Base-by-base conservation (phyloP, 2,888 invertebrate species). In the Saturnia japonica region DNA sequence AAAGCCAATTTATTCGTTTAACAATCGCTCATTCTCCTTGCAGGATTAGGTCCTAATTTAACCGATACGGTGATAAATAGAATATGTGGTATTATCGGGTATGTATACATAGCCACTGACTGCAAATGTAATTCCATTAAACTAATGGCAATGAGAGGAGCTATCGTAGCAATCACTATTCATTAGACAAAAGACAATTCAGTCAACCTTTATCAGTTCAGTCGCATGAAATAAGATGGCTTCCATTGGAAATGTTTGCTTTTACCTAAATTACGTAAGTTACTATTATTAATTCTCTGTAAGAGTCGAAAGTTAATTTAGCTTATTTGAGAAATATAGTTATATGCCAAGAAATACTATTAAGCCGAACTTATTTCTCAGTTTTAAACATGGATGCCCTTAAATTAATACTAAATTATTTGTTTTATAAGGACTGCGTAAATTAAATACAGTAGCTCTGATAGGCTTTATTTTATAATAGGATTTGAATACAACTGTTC, bases 231-330 rank as follows among this genome's bases (percentile, higher is more conserved):
- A 57, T 57, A 25, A 57, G 14, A 57, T 57, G 57, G 57, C 57
- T 57, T 25, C 57, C 57, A 57, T 57, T 25, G 57, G 57, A 57
- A 57, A 57, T 9, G 25, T 57, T n/a, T 57, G 25, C 57, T 57
- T 25, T 57, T 57, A 57, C 3, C 57, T 25, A 12, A 57, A 25
- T 57, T 25, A 25, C 25, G 25, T 25, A 4, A 57, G 57, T 57
- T 57, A 25, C 25, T 57, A 57, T 57, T 57, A 25, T 25, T 11
- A 57, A 14, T 12, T 14, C 25, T 57, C 25, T 25, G 25, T 57
- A 11, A 57, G 3, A 57, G 25, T 25, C 1, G 25, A 14, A 25
- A 25, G 9, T 57, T 57, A 25, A 25, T 57, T 57, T 57, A 54
- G 22, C 54, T 9, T 22, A 11, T 54, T 47, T 54, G 8, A 8